Base-by-base conservation (phyloP, 1,140 invertebrate species). In the Zelostemma sp. region DNA sequence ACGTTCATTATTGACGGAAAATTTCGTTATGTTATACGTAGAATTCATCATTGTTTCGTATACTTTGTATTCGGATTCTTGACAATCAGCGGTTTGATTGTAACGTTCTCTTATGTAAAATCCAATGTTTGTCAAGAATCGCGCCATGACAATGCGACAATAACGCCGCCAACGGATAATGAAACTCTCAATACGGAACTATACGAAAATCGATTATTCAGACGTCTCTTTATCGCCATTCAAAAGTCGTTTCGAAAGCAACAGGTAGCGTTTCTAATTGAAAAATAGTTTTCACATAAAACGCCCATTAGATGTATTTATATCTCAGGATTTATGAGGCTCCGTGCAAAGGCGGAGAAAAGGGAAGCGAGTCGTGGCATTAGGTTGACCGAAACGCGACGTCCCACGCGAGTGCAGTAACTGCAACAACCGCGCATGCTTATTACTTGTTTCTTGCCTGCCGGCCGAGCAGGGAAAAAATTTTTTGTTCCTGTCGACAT, bases 381-480 rank as follows among this genome's bases (percentile, higher is more conserved):
- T 63, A 56, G 40, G 53, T 21, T 49, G 60, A 56, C 51, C 54
- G 54, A 64, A 64, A 57, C 61, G 54, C 19, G 16, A 40, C 61
- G 61, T 57, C 61, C 54, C 48, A 64, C 62, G 38, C 49, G 12
- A 53, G 6, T 19, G 21, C 35, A 19, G 12, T 21, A 6, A 14
- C 6, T 35, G 54, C 28, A 57, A 16, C 55, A 55, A 65, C 62
- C 62, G 49, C 17, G 62, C 49, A 65, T 65, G 57, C 49, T 65
- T 65, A 65, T 65, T 66, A 66, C 62, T 49, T 18, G 54, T 65
- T 65, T 65, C 55, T 58, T 31, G 48, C 12, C 12, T 38, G 43
- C 1, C 53, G 31, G 16, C 15, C 50, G 45, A 49, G 45, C 41
- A 59, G 40, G 55, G 55, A 31, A 31, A 64, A 51, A 65, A 43